phyloP scores from a whole-genome alignment of 2,797 vertebrate species.

The Acrossocheilus fasciatus region DNA sequence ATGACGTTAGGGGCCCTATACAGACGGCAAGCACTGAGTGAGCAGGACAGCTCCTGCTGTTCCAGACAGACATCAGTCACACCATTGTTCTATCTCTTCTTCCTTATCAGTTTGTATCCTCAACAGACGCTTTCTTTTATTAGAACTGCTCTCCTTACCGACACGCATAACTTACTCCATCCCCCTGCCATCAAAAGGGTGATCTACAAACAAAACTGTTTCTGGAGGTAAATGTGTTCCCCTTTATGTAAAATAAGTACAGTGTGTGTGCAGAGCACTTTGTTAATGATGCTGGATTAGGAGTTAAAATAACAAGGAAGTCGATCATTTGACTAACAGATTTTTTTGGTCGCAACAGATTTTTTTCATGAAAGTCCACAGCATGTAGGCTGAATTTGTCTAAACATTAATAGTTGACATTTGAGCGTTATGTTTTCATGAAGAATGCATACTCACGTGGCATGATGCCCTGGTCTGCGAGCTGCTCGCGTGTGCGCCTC shows the following conservation, averaged over 20 bases:
- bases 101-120: slow-evolving; percentile 60
- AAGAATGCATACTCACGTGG: slow-evolving; percentile 85
- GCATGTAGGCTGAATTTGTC: background rate
- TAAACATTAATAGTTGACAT: slow-evolving; percentile 34
- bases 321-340: background rate
- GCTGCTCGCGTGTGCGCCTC: slow-evolving; percentile 93
- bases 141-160: slow-evolving; percentile 46
- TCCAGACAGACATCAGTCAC: slow-evolving; percentile 54
- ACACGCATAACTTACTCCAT: slow-evolving; percentile 44
- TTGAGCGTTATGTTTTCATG: slow-evolving; percentile 6
- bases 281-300: slow-evolving; percentile 18
- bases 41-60: slow-evolving; percentile 41
- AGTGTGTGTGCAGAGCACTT: slow-evolving; percentile 42
- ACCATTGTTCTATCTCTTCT: slow-evolving; percentile 38
- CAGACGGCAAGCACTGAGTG: slow-evolving; percentile 35
- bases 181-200: background rate
- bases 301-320: slow-evolving; percentile 8
- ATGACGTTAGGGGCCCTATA: slow-evolving; percentile 37
- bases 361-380: background rate
- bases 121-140: slow-evolving; percentile 64
- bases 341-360: background rate
- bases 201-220: slow-evolving; percentile 25
- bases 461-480: slow-evolving; percentile 98
- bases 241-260: slow-evolving; percentile 52
- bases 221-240: slow-evolving; percentile 52